These are phyloP conservation scores for Aphelinus atriplicis DNA, from an alignment of 1,140 invertebrate genomes.

Conservation along the genomic window DNA sequence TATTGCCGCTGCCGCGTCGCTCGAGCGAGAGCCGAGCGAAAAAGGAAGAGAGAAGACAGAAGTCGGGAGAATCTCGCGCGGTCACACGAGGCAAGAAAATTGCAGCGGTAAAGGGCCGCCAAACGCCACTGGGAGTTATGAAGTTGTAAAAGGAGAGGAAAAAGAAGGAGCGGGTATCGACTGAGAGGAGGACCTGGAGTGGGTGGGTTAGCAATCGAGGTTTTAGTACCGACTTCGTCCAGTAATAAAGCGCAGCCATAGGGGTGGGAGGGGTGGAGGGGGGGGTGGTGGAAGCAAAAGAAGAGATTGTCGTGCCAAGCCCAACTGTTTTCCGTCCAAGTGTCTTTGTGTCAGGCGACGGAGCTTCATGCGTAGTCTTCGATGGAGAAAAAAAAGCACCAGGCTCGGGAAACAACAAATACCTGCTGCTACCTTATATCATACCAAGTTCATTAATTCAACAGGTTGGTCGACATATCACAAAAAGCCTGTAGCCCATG, in stretches of 20 bases:
- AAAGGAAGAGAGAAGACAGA: background rate
- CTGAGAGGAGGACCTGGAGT: background rate
- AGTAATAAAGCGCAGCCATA: constrained; percentile 36
- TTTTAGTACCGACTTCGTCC: constrained; percentile 40
- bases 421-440: too few species aligned
- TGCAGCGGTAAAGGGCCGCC: constrained; percentile 14
- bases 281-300: background rate
- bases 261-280: constrained; percentile 20
- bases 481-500: too few species aligned
- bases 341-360: constrained; percentile 58
- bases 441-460: too few species aligned
- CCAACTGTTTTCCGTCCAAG: constrained; percentile 57
- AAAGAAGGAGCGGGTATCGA: background rate
- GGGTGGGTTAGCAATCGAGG: constrained; percentile 31
- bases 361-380: constrained; percentile 47
- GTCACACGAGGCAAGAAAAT: constrained; percentile 31
- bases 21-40: background rate
- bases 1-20: constrained; percentile 1
- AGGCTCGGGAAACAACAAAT: too few species aligned
- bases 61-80: constrained; percentile 14
- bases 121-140: constrained; percentile 32
- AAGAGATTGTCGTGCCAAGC: constrained; percentile 54
- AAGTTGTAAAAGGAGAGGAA: constrained; percentile 37
- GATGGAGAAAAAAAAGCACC: background rate
- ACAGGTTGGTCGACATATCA: too few species aligned